Percentiles rank a stretch among this genome's conserved stretches.
Evolutionary conservation across 64 coral and sea anemone genomes (phyloP).

Genomic region (Acropora tenuis): DNA sequence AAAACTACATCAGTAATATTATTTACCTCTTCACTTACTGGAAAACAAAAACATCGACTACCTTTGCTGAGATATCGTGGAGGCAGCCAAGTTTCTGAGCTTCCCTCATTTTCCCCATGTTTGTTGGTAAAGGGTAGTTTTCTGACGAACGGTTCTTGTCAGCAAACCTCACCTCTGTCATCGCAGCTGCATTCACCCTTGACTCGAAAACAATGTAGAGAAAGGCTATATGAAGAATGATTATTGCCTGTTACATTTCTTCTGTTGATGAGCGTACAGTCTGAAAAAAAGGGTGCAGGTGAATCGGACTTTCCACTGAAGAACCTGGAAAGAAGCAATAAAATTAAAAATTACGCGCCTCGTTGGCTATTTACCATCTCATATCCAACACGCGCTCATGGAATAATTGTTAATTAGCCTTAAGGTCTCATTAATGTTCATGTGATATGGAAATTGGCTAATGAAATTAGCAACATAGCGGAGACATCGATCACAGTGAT

Average conservation of each 20-base stretch:
- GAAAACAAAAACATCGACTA: constrained; percentile 63
- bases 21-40: background rate
- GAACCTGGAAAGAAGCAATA: constrained; percentile 34
- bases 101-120: constrained; percentile 40
- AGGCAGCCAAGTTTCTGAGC: constrained; percentile 58
- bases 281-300: constrained; percentile 69
- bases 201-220: constrained; percentile 47
- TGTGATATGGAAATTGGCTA: too few relatives aligned
- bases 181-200: constrained; percentile 56
- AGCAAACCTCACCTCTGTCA: constrained; percentile 49
- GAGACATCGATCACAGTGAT: too few relatives aligned
- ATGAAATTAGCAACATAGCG: too few relatives aligned
- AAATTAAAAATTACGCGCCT: too few relatives aligned
- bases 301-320: constrained; percentile 69
- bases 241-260: constrained; percentile 63
- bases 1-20: background rate
- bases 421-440: too few relatives aligned
- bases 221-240: constrained; percentile 56
- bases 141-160: constrained; percentile 18
- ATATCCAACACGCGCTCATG: too few relatives aligned
- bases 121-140: constrained; percentile 30
- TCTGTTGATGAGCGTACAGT: constrained; percentile 65
- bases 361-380: too few relatives aligned
- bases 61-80: constrained; percentile 46
- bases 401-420: too few relatives aligned